Percentiles rank a stretch among this genome's conserved stretches.
Conservation (phyloP, 2,113 vertebrate genomes). For the Gavialis gangeticus region DNA sequence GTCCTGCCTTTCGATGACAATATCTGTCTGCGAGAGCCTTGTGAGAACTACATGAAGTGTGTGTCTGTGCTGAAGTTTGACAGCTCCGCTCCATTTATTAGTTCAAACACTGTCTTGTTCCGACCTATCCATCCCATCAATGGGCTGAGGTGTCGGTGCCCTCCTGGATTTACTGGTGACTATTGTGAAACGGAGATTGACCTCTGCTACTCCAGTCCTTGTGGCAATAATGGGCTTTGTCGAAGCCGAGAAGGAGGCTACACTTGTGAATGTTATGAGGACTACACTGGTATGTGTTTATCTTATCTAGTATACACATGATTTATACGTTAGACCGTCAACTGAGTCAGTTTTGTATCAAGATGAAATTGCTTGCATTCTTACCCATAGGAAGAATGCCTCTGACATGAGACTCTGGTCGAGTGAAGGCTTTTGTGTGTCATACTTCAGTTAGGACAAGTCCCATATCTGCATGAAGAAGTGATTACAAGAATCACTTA, state of each 20-base stretch:
- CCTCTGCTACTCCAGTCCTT: slow-evolving; percentile 95
- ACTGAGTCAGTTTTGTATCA: slow-evolving; percentile 43
- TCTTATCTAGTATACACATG: slow-evolving; percentile 38
- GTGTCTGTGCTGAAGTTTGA: slow-evolving; percentile 95
- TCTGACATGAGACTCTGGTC: not conserved
- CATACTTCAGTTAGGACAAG: not conserved
- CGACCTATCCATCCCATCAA: slow-evolving; percentile 96
- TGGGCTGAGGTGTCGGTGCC: slow-evolving; percentile 94
- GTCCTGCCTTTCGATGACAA: slow-evolving; percentile 98
- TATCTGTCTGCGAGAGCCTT: slow-evolving; percentile 95
- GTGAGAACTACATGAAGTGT: slow-evolving; percentile 99
- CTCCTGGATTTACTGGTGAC: slow-evolving; percentile 92
- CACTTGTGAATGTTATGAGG: slow-evolving; percentile 91
- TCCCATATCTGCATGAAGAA: rapidly evolving
- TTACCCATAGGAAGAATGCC: slow-evolving; percentile 37
- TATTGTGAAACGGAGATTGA: slow-evolving; percentile 97
- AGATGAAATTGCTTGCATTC: slow-evolving; percentile 63
- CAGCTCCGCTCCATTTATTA: slow-evolving; percentile 94
- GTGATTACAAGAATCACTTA: rapidly evolving
- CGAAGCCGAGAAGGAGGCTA: slow-evolving; percentile 94
- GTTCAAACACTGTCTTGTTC: slow-evolving; percentile 93
- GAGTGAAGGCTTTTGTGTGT: slow-evolving; percentile 1
- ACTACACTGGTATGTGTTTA: slow-evolving; percentile 90
- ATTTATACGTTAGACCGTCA: slow-evolving; percentile 7
- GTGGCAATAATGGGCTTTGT: slow-evolving; percentile 88